phyloP scores from a whole-genome alignment of 2,113 vertebrate species.

The Oncorhynchus clarkii region DNA sequence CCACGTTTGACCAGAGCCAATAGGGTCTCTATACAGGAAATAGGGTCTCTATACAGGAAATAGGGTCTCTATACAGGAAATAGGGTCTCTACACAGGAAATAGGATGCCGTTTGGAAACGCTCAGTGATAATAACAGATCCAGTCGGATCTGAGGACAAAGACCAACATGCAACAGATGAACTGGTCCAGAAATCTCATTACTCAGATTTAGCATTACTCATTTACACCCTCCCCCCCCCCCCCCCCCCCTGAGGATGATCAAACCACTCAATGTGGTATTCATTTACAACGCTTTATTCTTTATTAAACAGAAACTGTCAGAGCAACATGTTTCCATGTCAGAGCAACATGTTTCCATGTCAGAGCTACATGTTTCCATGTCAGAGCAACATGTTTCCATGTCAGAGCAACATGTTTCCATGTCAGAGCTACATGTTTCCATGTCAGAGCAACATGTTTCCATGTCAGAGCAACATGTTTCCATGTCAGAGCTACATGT shows the following conservation, averaged over 20 bases:
- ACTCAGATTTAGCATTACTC: slow-evolving; percentile 27
- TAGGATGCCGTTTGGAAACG: neutral
- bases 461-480: slow-evolving; percentile 31
- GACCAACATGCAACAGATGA: slow-evolving; percentile 19
- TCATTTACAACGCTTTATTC: slow-evolving; percentile 32
- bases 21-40: neutral
- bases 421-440: slow-evolving; percentile 26
- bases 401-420: slow-evolving; percentile 26
- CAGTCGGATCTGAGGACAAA: slow-evolving; percentile 23
- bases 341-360: slow-evolving; percentile 25
- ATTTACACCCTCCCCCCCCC: neutral
- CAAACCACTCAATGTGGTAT: slow-evolving; percentile 33
- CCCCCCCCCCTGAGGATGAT: too few relatives aligned
- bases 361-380: slow-evolving; percentile 31
- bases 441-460: slow-evolving; percentile 30
- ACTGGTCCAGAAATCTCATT: slow-evolving; percentile 15
- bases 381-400: slow-evolving; percentile 31
- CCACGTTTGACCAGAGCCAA: neutral
- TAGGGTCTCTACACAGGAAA: neutral
- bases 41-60: neutral
- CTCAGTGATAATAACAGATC: neutral
- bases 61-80: neutral
- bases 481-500: slow-evolving; percentile 29
- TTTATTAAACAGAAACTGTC: slow-evolving; percentile 35
- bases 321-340: slow-evolving; percentile 30